Percentiles rank a stretch among this genome's conserved stretches.
phyloP scores from a whole-genome alignment of 2,888 invertebrate species.

The Pachydiplax longipennis region DNA sequence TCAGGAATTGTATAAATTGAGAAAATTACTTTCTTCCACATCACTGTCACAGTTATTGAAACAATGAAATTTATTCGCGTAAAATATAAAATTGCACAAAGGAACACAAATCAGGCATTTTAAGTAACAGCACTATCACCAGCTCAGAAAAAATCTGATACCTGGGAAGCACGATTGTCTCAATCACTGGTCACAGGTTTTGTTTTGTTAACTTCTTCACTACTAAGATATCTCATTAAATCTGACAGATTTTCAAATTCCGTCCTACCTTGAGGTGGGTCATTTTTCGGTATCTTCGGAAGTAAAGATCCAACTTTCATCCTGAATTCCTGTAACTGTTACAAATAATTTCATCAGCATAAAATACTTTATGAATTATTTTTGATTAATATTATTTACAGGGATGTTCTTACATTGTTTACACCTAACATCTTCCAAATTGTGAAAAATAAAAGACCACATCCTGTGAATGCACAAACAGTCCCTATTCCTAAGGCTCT shows the following conservation, averaged over 20 bases:
- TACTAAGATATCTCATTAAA: conserved; percentile 75
- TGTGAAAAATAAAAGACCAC: conserved; percentile 79
- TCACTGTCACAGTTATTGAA: too few species aligned
- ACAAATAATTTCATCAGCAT: conserved; percentile 51
- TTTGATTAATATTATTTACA: conserved; percentile 12
- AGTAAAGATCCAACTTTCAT: conserved; percentile 78
- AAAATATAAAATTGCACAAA: too few species aligned
- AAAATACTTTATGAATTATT: background rate
- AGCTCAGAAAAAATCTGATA: too few species aligned
- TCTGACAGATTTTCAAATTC: conserved; percentile 88
- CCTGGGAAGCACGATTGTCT: background rate
- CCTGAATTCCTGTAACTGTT: conserved; percentile 82
- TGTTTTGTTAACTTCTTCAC: background rate
- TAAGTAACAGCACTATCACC: too few species aligned
- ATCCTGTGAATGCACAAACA: conserved; percentile 85
- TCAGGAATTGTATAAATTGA: too few species aligned
- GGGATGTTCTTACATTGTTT: conserved; percentile 69
- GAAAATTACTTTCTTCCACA: too few species aligned
- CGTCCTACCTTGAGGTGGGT: conserved; percentile 81
- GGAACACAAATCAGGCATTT: too few species aligned
- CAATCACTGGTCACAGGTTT: background rate
- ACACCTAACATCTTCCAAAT: conserved; percentile 92
- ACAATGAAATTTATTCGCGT: too few species aligned
- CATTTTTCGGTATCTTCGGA: conserved; percentile 78
- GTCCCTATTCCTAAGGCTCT: conserved; percentile 90